Percentiles rank a stretch among this genome's conserved stretches.
These are phyloP conservation scores for Pantherophis alleghaniensis DNA, from an alignment of 2,797 vertebrate species.

Conservation along the genomic window DNA sequence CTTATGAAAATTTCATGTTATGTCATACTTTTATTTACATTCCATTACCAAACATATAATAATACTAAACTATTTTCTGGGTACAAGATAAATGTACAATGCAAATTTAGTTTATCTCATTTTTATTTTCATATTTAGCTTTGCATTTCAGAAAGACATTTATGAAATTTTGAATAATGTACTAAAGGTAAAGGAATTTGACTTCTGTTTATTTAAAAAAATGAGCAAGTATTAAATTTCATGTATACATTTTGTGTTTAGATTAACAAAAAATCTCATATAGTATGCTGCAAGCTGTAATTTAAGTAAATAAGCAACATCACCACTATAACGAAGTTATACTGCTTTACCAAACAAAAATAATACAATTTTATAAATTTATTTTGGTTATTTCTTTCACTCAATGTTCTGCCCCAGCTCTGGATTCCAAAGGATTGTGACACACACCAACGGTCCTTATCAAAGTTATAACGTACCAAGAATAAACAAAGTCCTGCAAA, in stretches of 20 bases:
- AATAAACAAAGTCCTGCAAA: no score
- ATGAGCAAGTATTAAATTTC: neutral
- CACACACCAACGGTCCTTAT: no score
- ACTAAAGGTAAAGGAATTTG: neutral
- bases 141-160: neutral
- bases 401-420: neutral
- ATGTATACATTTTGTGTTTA: constrained; percentile 7
- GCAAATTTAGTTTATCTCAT: constrained; percentile 13
- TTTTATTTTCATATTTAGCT: neutral
- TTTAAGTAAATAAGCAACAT: constrained; percentile 15
- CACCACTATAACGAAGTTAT: constrained; percentile 13
- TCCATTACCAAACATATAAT: neutral
- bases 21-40: neutral
- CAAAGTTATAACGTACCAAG: no score
- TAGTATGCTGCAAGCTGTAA: neutral
- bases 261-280: neutral
- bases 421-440: no score
- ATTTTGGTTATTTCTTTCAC: constrained; percentile 9
- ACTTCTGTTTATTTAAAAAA: neutral
- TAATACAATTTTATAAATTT: constrained; percentile 5
- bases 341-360: neutral
- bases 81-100: neutral
- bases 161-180: neutral
- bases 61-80: constrained; percentile 8
- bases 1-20: neutral